Conservation (phyloP, 2,888 invertebrate species). For the Volucella zonaria region DNA sequence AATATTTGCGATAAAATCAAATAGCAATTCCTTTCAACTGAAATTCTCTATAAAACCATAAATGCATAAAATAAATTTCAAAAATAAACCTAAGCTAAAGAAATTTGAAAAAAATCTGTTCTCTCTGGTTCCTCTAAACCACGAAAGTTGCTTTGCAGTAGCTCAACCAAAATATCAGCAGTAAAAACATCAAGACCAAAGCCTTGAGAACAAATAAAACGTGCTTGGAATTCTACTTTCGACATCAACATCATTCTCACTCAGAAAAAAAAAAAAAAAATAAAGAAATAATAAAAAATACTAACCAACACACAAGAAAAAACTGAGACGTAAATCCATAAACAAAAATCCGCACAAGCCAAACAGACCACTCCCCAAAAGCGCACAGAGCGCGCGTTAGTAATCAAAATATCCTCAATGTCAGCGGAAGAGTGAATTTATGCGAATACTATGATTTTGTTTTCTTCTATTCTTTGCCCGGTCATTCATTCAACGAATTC, state of each 20-base stretch:
- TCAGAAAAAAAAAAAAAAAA: conserved; percentile 10
- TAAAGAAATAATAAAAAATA: not conserved
- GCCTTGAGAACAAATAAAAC: conserved; percentile 59
- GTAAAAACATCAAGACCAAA: conserved; percentile 18
- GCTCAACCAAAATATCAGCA: not conserved
- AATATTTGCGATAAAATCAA: too few relatives aligned
- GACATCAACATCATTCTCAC: conserved; percentile 61
- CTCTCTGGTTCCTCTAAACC: not conserved
- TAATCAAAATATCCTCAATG: conserved; percentile 52
- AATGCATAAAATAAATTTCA: not conserved
- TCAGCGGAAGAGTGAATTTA: conserved; percentile 46
- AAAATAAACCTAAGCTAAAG: not conserved
- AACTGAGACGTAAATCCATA: conserved; percentile 10
- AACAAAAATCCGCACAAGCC: conserved; percentile 45
- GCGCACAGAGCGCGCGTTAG: conserved; percentile 38
- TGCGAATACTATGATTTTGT: not conserved
- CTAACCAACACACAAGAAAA: conserved; percentile 15
- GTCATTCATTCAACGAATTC: conserved; percentile 8
- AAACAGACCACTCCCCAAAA: conserved; percentile 63
- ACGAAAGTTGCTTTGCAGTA: not conserved
- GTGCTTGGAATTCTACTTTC: conserved; percentile 65
- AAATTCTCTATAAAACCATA: not conserved
- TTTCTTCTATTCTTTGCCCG: not conserved
- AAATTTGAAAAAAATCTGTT: not conserved
- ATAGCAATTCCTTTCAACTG: too few relatives aligned